Conservation (phyloP, 2,113 vertebrate species). For the Clarias magur region DNA sequence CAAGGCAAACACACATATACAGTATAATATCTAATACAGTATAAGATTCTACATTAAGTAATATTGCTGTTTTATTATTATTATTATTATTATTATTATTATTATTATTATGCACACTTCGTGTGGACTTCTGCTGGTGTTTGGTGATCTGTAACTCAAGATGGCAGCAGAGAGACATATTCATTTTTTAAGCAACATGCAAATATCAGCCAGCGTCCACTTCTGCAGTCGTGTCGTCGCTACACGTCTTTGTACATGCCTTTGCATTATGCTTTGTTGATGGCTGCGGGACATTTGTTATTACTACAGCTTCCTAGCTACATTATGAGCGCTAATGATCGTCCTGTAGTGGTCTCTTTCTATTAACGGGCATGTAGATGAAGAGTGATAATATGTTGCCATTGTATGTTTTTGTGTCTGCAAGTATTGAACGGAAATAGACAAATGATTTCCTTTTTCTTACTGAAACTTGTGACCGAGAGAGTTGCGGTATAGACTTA, state of each 20-base stretch:
- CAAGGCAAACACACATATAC: not conserved
- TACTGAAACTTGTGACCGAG: too few relatives aligned
- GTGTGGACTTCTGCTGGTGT: not conserved
- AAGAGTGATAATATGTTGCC: not conserved
- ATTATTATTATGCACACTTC: not conserved
- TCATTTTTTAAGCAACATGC: not conserved
- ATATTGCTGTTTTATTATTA: not conserved
- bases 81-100: not conserved
- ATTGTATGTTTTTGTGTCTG: not conserved
- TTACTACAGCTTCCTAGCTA: too few relatives aligned
- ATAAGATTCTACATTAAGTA: not conserved
- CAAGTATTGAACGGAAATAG: not conserved
- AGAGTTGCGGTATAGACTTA: not conserved
- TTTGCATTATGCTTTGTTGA: not conserved
- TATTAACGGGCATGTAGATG: not conserved
- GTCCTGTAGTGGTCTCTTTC: not conserved
- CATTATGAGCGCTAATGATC: not conserved
- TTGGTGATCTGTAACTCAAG: slow-evolving; percentile 3
- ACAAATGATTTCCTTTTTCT: not conserved
- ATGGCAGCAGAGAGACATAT: slow-evolving; percentile 8
- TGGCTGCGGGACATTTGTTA: not conserved
- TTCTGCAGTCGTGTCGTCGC: too few relatives aligned
- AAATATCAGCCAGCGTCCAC: not conserved
- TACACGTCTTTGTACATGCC: not conserved
- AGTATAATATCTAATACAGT: not conserved